Conservation (phyloP, 2,113 vertebrate genomes). For the Pagrus major region DNA sequence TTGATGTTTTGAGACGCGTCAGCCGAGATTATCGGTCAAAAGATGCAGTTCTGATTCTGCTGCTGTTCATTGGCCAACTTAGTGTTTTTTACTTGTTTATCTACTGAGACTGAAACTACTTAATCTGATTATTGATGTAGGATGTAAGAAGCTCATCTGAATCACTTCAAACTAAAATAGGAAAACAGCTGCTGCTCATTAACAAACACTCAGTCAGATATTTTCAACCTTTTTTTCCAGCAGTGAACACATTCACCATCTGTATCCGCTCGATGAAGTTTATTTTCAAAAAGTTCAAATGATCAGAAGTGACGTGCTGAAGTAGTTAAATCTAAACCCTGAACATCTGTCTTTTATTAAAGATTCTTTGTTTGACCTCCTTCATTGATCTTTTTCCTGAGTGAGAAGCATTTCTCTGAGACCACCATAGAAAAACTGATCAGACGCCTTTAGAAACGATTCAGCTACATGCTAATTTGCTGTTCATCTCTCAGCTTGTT, state of each 20-base stretch:
- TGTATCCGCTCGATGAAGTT: not conserved
- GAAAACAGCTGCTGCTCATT: constrained; percentile 26
- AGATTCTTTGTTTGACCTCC: not conserved
- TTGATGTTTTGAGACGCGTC: not conserved
- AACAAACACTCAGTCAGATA: not conserved
- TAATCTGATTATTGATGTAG: constrained; percentile 33
- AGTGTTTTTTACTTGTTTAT: not conserved
- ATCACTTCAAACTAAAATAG: not conserved
- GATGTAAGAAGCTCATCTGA: not conserved
- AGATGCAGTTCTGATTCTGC: not conserved
- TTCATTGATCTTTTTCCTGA: not conserved
- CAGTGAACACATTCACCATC: too few species aligned
- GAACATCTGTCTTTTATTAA: too few species aligned
- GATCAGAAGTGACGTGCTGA: not conserved
- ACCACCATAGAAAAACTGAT: not conserved
- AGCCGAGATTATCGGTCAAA: not conserved
- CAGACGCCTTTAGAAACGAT: not conserved
- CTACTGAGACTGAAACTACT: constrained; percentile 28
- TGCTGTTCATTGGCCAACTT: constrained; percentile 15
- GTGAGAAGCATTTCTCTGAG: too few species aligned
- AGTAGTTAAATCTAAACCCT: not conserved
- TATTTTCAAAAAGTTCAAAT: not conserved
- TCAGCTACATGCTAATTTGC: not conserved
- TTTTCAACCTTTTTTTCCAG: not conserved
- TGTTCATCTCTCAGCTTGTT: not conserved